phyloP scores from a whole-genome alignment of 1,140 invertebrate species.

The Pseudoatta argentina region DNA sequence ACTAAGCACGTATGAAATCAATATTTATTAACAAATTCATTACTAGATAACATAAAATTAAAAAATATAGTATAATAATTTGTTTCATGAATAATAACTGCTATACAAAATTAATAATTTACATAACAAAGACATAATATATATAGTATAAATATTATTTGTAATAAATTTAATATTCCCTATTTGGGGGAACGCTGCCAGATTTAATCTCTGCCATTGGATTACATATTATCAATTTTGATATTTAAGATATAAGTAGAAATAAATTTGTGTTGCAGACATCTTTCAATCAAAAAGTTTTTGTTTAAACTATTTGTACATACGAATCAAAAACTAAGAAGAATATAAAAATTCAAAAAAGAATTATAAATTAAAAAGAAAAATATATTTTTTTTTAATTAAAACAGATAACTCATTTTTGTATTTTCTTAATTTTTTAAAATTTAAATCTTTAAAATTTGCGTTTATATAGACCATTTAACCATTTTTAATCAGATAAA shows the following conservation, averaged over 20 bases:
- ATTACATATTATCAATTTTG: background rate
- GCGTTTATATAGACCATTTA: too few species aligned
- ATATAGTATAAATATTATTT: too few species aligned
- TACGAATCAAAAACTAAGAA: background rate
- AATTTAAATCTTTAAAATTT: too few species aligned
- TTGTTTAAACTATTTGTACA: background rate
- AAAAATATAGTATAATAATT: background rate
- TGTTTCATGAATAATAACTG: background rate
- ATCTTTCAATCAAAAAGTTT: background rate
- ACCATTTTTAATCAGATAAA: too few species aligned
- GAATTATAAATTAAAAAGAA: background rate
- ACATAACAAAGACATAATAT: background rate
- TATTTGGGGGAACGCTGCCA: background rate
- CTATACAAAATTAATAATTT: slow-evolving; percentile 6
- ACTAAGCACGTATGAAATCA: background rate
- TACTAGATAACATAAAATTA: background rate
- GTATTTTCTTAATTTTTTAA: background rate
- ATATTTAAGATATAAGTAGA: background rate
- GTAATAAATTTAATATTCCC: background rate
- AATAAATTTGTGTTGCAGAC: background rate
- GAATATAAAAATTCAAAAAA: background rate
- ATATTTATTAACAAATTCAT: background rate
- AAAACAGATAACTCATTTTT: background rate
- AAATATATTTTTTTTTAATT: background rate
- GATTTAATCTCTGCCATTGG: background rate